Percentiles rank a stretch among this genome's conserved stretches.
Evolutionary conservation across 2,113 vertebrate species (phyloP).

Genomic region (Salvelinus fontinalis): DNA sequence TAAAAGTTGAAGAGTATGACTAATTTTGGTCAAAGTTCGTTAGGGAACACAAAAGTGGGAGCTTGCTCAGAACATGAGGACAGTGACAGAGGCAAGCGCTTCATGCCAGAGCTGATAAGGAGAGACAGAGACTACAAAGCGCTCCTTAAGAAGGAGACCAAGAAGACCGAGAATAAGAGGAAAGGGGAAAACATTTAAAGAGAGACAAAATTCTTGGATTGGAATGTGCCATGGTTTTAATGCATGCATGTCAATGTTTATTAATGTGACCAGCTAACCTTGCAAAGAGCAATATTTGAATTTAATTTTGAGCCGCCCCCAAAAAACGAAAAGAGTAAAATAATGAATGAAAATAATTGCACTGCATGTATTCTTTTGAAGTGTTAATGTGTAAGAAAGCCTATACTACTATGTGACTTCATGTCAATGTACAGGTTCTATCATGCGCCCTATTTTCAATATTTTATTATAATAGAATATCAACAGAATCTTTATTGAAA

Average conservation of each 20-base stretch:
- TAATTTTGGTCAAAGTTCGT: slow-evolving; percentile 84
- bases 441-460: slow-evolving; percentile 32
- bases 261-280: slow-evolving; percentile 60
- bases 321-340: too few species aligned
- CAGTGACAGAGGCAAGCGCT: slow-evolving; percentile 77
- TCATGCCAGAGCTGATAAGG: slow-evolving; percentile 73
- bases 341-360: too few species aligned
- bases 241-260: slow-evolving; percentile 67
- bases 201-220: slow-evolving; percentile 51
- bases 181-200: slow-evolving; percentile 26
- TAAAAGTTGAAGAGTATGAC: slow-evolving; percentile 80
- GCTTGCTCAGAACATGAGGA: slow-evolving; percentile 74
- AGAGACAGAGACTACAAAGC: slow-evolving; percentile 72
- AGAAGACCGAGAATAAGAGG: slow-evolving; percentile 29
- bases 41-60: slow-evolving; percentile 76
- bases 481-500: slow-evolving; percentile 47
- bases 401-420: slow-evolving; percentile 29
- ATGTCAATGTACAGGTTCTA: slow-evolving; percentile 35
- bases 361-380: slow-evolving; percentile 50
- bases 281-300: slow-evolving; percentile 55
- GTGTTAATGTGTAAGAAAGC: slow-evolving; percentile 43
- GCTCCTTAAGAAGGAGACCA: slow-evolving; percentile 64
- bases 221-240: slow-evolving; percentile 63
- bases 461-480: not conserved
- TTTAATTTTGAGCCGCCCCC: slow-evolving; percentile 49